Base-by-base conservation (phyloP, 2,888 invertebrate species). In the Lasioglossum marginatum region DNA sequence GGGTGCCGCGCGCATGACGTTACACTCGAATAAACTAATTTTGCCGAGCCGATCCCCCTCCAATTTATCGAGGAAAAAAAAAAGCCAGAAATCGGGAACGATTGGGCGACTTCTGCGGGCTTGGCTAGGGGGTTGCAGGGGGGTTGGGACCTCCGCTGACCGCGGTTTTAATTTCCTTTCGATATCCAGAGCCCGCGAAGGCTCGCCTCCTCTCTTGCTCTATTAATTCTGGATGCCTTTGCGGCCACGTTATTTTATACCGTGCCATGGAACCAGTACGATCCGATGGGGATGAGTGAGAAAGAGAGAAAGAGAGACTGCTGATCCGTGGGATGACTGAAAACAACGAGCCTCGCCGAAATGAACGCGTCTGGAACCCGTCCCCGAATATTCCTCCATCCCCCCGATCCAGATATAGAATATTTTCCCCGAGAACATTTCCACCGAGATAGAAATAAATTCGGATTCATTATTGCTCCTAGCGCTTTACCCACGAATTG, bases 161-260 rank as follows among this genome's bases (percentile, higher is more conserved):
- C 81, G 75, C 84, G 68, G 82, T 87, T 90, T 90, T 90, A 90
- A 90, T 90, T 90, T 90, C 89, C 91, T 91, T 91, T 90, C 77
- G 78, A 83, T 88, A 86, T 82, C 84, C 83, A 85, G 79, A 63
- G 43, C 66, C 81, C 52, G 77, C 82, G 66, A 86, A 82, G 84
- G 81, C 83, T 87, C 83, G 23, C 70, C 85, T 79, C 79, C 77
- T 87, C 87, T 77, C 70, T 52, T 74, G 77, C 83, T 87, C 82
- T 81, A 80, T 81, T 80, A 83, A 79, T 78, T 52, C 82, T 74
- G 75, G 73, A 75, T 82, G 82, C 63, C 83, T 60, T 83, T 66
- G 81, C 70, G 63, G 73, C 71, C 77, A 43, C 79, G 81, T 75
- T 86, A 86, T 86, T 87, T 83, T 81, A 71, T 86, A 78, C 34